phyloP scores from a whole-genome alignment of 1,140 invertebrate species.

The Mya arenaria region DNA sequence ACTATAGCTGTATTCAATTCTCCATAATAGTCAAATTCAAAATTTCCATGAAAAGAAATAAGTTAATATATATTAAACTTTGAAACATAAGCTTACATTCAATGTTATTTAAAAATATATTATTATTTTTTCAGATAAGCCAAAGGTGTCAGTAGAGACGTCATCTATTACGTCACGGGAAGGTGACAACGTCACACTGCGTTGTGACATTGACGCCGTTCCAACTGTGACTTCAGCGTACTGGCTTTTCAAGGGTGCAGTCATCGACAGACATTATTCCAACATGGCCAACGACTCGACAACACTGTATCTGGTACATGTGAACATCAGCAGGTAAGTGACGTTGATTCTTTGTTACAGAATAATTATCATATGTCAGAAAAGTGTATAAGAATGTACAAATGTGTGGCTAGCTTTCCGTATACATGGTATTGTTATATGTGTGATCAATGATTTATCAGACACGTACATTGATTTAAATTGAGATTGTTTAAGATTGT shows the following conservation, averaged over 20 bases:
- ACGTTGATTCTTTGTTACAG: neutral
- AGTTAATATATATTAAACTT: neutral
- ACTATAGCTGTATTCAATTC: neutral
- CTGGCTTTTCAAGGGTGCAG: conserved; percentile 50
- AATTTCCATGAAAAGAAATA: neutral
- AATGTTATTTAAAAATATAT: neutral
- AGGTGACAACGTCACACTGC: conserved; percentile 29
- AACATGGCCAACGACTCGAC: conserved; percentile 8
- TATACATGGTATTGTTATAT: neutral
- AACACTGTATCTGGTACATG: conserved; percentile 26
- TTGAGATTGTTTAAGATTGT: neutral
- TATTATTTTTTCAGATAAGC: conserved; percentile 52
- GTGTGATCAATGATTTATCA: neutral
- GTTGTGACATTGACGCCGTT: conserved; percentile 52
- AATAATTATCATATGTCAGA: neutral
- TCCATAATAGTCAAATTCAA: neutral
- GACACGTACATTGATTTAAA: neutral
- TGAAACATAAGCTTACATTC: neutral
- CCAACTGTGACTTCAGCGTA: conserved; percentile 37
- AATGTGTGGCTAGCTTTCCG: neutral
- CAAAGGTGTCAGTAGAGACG: conserved; percentile 36
- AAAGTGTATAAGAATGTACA: neutral
- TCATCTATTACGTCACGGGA: conserved; percentile 20
- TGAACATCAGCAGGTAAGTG: conserved; percentile 43
- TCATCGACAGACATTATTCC: conserved; percentile 31